phyloP scores from a whole-genome alignment of 1,140 invertebrate species.

The Sycobia sp. region DNA sequence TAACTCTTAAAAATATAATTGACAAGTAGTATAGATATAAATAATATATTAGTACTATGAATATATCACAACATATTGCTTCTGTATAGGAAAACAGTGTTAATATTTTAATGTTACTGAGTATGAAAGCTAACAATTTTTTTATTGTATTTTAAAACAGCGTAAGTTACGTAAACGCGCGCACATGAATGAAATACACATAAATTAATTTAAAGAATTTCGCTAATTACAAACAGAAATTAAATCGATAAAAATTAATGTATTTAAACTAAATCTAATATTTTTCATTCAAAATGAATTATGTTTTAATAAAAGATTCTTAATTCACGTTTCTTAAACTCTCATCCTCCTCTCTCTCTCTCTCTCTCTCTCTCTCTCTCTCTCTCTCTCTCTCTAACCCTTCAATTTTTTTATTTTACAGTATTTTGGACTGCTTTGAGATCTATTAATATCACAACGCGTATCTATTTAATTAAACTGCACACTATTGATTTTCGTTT shows the following conservation, averaged over 20 bases:
- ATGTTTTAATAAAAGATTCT: no score
- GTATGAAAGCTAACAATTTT: no score
- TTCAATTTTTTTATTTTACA: conserved; percentile 33
- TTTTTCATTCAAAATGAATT: no score
- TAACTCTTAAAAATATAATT: conserved; percentile 27
- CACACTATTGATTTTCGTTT: conserved; percentile 16
- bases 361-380: neutral
- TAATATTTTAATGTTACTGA: conserved; percentile 13
- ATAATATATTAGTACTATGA: neutral
- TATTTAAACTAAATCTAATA: no score
- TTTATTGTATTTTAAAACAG: no score
- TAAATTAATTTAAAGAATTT: no score
- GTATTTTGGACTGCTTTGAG: conserved; percentile 55
- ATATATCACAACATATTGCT: conserved; percentile 24
- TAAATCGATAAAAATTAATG: no score
- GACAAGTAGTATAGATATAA: conserved; percentile 9
- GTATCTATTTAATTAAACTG: conserved; percentile 22
- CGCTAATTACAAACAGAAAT: no score
- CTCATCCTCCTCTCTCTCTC: no score
- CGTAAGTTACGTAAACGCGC: no score
- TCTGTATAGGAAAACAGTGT: conserved; percentile 3
- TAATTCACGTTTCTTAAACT: no score
- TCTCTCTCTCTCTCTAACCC: conserved; percentile 21
- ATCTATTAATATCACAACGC: conserved; percentile 58
- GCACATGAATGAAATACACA: no score